A percentile compares a stretch with the other conserved stretches of the same genome.
Evolutionary conservation across 2,888 invertebrate species (phyloP).

Genomic region (Microplitis manilae): DNA sequence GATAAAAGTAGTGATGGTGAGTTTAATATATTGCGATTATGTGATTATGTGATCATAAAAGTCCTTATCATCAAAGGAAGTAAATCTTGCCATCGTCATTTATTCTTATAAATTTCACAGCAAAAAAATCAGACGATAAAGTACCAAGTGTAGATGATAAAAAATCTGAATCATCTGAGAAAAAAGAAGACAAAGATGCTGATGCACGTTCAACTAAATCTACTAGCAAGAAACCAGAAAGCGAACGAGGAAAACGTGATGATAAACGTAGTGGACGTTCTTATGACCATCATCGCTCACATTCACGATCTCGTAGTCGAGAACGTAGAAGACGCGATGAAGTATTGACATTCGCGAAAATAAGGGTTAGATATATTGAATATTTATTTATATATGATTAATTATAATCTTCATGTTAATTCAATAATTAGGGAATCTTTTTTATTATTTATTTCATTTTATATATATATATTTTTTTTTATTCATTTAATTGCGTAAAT

Average conservation of each 20-base stretch:
- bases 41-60: neutral
- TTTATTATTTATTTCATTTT: neutral
- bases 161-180: slow-evolving; percentile 70
- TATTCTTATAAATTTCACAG: slow-evolving; percentile 33
- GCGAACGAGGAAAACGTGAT: slow-evolving; percentile 65
- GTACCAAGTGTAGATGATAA: slow-evolving; percentile 69
- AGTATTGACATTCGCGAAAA: slow-evolving; percentile 85
- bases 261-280: slow-evolving; percentile 67
- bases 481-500: slow-evolving; percentile 3
- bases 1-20: slow-evolving; percentile 68
- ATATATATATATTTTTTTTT: neutral
- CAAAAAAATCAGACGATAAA: slow-evolving; percentile 65
- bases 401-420: neutral
- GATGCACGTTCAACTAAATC: slow-evolving; percentile 74
- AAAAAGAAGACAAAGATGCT: slow-evolving; percentile 67
- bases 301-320: slow-evolving; percentile 65
- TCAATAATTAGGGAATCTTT: slow-evolving; percentile 10
- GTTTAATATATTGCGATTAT: slow-evolving; percentile 1
- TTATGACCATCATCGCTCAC: slow-evolving; percentile 66
- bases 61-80: neutral
- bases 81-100: neutral
- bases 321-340: slow-evolving; percentile 77
- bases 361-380: slow-evolving; percentile 76
- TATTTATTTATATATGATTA: slow-evolving; percentile 32
- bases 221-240: slow-evolving; percentile 70